These are phyloP conservation scores for Conops quadrifasciatus DNA, from an alignment of 2,888 invertebrate species.

Conservation along the genomic window DNA sequence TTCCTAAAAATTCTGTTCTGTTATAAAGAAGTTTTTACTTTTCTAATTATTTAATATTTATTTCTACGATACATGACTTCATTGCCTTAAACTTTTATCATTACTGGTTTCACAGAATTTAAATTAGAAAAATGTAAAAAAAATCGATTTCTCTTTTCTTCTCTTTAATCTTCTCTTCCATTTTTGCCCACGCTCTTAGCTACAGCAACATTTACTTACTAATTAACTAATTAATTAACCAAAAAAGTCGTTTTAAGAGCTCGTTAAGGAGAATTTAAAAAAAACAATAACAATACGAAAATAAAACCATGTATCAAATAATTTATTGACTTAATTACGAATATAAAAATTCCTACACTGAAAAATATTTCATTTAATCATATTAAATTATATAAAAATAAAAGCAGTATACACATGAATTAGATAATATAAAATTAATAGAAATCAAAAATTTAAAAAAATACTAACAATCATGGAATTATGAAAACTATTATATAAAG, in stretches of 20 bases:
- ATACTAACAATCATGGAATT: no score
- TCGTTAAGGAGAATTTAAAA: slow-evolving; percentile 4
- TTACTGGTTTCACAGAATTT: slow-evolving; percentile 22
- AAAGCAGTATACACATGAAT: no score
- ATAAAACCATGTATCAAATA: slow-evolving; percentile 35
- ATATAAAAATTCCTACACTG: background rate
- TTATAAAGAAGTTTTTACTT: no score
- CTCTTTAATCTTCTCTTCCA: slow-evolving; percentile 41
- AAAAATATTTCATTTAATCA: no score
- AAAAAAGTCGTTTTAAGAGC: slow-evolving; percentile 20
- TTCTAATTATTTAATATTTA: no score
- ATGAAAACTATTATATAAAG: background rate
- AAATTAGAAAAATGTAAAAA: slow-evolving; percentile 35
- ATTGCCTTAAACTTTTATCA: slow-evolving; percentile 24
- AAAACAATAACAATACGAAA: slow-evolving; percentile 28
- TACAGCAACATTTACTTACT: slow-evolving; percentile 62
- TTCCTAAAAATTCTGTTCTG: no score
- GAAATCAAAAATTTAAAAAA: no score
- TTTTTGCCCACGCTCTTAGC: slow-evolving; percentile 37
- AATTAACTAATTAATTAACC: slow-evolving; percentile 35
- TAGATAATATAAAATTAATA: no score
- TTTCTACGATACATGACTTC: no score
- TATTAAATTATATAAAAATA: no score
- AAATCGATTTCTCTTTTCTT: slow-evolving; percentile 47
- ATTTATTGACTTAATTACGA: slow-evolving; percentile 18